These are phyloP conservation scores for Fissipunctia ypsillon DNA, from an alignment of 2,888 invertebrate genomes.

Conservation along the genomic window DNA sequence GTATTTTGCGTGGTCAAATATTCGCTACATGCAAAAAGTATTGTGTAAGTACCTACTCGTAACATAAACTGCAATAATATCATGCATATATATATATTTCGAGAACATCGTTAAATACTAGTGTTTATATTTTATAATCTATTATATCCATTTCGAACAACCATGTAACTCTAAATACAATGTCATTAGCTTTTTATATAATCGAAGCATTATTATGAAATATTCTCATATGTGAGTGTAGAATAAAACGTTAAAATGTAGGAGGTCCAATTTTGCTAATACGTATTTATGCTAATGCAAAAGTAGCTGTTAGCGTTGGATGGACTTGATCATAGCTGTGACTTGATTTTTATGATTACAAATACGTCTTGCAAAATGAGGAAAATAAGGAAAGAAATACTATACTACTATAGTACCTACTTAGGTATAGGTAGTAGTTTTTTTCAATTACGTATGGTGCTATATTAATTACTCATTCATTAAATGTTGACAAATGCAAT, in stretches of 20 bases:
- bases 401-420: too few relatives aligned
- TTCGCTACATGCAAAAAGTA: slow-evolving; percentile 38
- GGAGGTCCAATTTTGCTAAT: slow-evolving; percentile 30
- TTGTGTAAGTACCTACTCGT: slow-evolving; percentile 50
- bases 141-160: slow-evolving; percentile 31
- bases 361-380: slow-evolving; percentile 15
- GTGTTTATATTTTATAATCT: slow-evolving; percentile 25
- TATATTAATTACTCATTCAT: neutral
- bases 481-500: neutral
- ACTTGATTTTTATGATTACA: slow-evolving; percentile 22
- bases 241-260: slow-evolving; percentile 32
- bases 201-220: slow-evolving; percentile 44
- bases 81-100: slow-evolving; percentile 19
- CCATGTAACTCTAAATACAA: slow-evolving; percentile 9
- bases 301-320: slow-evolving; percentile 19
- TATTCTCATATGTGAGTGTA: slow-evolving; percentile 25
- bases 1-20: slow-evolving; percentile 30
- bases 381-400: neutral
- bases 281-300: slow-evolving; percentile 12
- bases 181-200: slow-evolving; percentile 44
- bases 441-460: neutral
- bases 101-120: slow-evolving; percentile 31
- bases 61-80: slow-evolving; percentile 31
- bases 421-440: too few relatives aligned
- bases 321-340: slow-evolving; percentile 25